Evolutionary conservation across 2,113 vertebrate species (phyloP).

Genomic region (Lasiurus cinereus): DNA sequence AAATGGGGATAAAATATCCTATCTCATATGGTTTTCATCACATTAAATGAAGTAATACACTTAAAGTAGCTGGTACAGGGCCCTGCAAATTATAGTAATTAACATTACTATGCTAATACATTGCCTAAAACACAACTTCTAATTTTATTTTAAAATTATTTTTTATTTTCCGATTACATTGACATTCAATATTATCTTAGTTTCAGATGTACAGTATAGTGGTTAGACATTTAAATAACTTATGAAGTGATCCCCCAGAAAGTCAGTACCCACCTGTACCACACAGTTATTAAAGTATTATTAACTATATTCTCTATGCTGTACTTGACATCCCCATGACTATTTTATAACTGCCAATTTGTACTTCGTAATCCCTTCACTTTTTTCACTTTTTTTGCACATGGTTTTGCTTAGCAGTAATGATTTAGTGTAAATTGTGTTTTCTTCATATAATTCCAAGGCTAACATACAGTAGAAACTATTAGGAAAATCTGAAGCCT

Average conservation of each 20-base stretch:
- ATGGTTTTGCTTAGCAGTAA: background rate
- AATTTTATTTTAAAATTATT: background rate
- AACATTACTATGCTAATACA: background rate
- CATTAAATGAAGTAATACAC: background rate
- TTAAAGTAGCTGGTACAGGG: background rate
- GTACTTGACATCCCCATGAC: background rate
- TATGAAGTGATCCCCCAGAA: background rate
- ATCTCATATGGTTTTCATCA: background rate
- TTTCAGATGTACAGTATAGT: background rate
- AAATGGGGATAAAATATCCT: background rate
- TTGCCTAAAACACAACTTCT: background rate
- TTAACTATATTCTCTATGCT: background rate
- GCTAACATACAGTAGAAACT: background rate
- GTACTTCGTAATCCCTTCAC: background rate
- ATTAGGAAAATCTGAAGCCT: background rate
- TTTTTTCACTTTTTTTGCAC: background rate
- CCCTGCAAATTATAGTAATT: background rate
- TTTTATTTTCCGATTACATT: background rate
- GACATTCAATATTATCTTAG: background rate
- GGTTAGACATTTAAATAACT: background rate
- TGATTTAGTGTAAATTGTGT: background rate
- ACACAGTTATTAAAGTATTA: background rate
- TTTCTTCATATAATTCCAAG: background rate
- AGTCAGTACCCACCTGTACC: background rate
- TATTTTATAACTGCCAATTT: background rate